phyloP scores from a whole-genome alignment of 2,797 vertebrate species.

The Pseudocheirus occidentalis region DNA sequence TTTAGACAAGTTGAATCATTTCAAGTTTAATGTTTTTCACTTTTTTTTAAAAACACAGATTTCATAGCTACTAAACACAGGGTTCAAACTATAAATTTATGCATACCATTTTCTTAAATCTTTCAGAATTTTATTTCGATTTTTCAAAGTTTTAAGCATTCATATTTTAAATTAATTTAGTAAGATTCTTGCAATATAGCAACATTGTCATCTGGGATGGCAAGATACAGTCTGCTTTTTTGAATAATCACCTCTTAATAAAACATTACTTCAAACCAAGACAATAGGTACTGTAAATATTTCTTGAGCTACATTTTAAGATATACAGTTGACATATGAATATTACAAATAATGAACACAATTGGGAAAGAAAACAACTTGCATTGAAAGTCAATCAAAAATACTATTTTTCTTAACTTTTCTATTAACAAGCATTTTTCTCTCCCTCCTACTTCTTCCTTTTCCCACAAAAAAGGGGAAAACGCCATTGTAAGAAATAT shows the following conservation, averaged over 20 bases:
- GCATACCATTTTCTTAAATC: constrained; percentile 47
- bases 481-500: not conserved
- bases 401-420: not conserved
- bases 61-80: constrained; percentile 30
- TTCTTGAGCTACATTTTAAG: constrained; percentile 63
- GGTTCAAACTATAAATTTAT: constrained; percentile 37
- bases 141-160: constrained; percentile 41
- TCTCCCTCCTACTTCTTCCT: not conserved
- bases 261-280: constrained; percentile 66
- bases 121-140: constrained; percentile 56
- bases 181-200: constrained; percentile 39
- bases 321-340: constrained; percentile 54
- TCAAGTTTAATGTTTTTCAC: constrained; percentile 45
- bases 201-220: constrained; percentile 51
- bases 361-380: constrained; percentile 58
- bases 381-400: constrained; percentile 65
- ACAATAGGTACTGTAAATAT: constrained; percentile 52
- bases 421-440: not conserved
- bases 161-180: constrained; percentile 58
- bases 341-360: constrained; percentile 65
- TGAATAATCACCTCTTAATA: constrained; percentile 67
- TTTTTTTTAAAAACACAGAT: constrained; percentile 45
- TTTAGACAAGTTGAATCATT: constrained; percentile 45
- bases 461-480: not conserved
- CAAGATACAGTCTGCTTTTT: constrained; percentile 55